Base-by-base conservation (phyloP, 2,797 vertebrate species). In the Columba guinea region DNA sequence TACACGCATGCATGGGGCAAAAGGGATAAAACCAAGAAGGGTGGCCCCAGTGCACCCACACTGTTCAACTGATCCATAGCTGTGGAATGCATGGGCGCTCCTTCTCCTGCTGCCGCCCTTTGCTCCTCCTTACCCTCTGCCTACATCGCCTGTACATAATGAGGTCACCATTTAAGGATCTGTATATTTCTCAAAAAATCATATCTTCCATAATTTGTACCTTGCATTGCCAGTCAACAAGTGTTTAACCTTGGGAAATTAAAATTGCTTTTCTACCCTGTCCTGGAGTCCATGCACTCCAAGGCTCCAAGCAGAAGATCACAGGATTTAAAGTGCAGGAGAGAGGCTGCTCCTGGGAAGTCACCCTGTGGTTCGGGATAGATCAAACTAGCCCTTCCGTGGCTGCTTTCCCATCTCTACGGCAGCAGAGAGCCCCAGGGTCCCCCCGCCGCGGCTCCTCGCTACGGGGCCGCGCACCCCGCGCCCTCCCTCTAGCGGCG, bases 341-440 rank as follows among this genome's bases (percentile, higher is more conserved):
- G 17, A n/a, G 6, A 3, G 26, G 9, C 15, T 77, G 11, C n/a
- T 35, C 11, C 13, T 9, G 10, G 6, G 34, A 74, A 53, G 17
- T 23, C 27, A 10, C 2, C 34, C 39, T 3, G 9, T 52, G 46
- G 14, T 23, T 32, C 62, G 27, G 22, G 9, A 18, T 13, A 60
- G 55, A 49, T 3, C 0, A 0, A 49, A 27, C 20, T 35, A 14
- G 17, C 8, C 18, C 8, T 10, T 73, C 51, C 35, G 5, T 0
- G 0, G 23, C 41, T 37, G 12, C 13, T 22, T 34, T 65, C 19
- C 70, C 24, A 10, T 6, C 21, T 24, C 34, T 4, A 4, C 52
- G 32, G n/a, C 3, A 1, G 22, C 46, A 20, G 27, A 4, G 20
- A 70, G 41, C 63, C 60, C 27, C 11, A 2, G 52, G 17, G 30